Evolutionary conservation across 1,140 invertebrate species (phyloP).

Genomic region (Achroia grisella): DNA sequence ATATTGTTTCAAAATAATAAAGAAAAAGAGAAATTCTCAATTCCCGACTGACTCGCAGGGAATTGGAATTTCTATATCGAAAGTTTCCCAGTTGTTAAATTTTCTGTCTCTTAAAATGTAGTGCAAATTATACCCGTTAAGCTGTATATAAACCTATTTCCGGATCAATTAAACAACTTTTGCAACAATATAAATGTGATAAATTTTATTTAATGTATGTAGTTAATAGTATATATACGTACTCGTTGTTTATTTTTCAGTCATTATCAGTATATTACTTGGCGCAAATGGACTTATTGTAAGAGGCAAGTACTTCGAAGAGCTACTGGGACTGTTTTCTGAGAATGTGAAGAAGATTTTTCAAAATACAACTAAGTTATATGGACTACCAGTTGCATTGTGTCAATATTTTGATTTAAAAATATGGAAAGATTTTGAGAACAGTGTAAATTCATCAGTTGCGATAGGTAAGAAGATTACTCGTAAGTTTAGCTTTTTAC

Average conservation of each 20-base stretch:
- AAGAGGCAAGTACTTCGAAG: conserved; percentile 43
- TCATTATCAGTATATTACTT: conserved; percentile 81
- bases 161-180: too few relatives aligned
- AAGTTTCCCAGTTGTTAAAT: too few relatives aligned
- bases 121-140: too few relatives aligned
- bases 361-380: conserved; percentile 79
- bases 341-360: conserved; percentile 83
- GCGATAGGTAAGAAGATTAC: conserved; percentile 55
- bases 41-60: too few relatives aligned
- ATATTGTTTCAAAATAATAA: too few relatives aligned
- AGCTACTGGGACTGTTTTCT: conserved; percentile 74
- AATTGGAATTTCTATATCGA: too few relatives aligned
- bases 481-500: too few relatives aligned
- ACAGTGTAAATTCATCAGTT: conserved; percentile 78
- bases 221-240: background rate
- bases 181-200: too few relatives aligned
- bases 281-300: conserved; percentile 71
- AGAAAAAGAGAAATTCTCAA: too few relatives aligned
- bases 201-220: background rate
- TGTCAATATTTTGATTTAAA: conserved; percentile 78
- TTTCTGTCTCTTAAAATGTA: too few relatives aligned
- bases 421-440: conserved; percentile 83
- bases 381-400: conserved; percentile 78
- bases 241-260: conserved; percentile 61
- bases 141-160: too few relatives aligned